Percentiles rank a stretch among this genome's conserved stretches.
These are phyloP conservation scores for Lithophane ornitopus DNA, from an alignment of 2,888 invertebrate species.

Conservation along the genomic window DNA sequence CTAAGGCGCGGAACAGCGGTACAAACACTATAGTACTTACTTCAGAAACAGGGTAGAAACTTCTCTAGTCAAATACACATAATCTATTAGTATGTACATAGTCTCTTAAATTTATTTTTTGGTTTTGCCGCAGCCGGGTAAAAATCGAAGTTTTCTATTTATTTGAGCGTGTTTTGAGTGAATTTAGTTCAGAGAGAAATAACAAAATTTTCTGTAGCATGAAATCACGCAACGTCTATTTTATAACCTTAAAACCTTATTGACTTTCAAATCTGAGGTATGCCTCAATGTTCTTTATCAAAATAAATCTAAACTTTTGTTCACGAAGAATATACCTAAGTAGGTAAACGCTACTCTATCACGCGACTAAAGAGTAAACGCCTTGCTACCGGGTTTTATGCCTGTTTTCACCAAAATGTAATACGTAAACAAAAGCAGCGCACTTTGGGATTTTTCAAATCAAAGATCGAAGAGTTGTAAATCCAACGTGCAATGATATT, in stretches of 20 bases:
- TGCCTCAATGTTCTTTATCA: not conserved
- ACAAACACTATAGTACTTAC: too few species aligned
- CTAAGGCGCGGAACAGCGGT: too few species aligned
- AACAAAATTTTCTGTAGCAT: not conserved
- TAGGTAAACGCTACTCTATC: not conserved
- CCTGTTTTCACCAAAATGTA: not conserved
- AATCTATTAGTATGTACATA: too few species aligned
- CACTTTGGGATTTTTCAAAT: not conserved
- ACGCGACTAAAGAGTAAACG: not conserved
- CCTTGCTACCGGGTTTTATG: too few species aligned
- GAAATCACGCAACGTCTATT: slow-evolving; percentile 28
- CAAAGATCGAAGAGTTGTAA: not conserved
- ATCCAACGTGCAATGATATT: not conserved
- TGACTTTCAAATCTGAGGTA: slow-evolving; percentile 9
- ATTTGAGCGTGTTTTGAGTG: slow-evolving; percentile 26
- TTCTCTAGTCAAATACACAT: not conserved
- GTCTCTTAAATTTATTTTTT: not conserved
- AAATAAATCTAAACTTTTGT: not conserved
- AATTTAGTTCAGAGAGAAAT: slow-evolving; percentile 23
- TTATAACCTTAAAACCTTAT: slow-evolving; percentile 2
- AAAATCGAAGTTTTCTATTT: not conserved
- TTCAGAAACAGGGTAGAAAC: not conserved
- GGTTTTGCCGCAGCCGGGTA: not conserved
- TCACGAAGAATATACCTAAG: not conserved
- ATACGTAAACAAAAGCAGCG: not conserved